Base-by-base conservation (phyloP, 2,888 invertebrate species). In the Chaitophorus viminalis region DNA sequence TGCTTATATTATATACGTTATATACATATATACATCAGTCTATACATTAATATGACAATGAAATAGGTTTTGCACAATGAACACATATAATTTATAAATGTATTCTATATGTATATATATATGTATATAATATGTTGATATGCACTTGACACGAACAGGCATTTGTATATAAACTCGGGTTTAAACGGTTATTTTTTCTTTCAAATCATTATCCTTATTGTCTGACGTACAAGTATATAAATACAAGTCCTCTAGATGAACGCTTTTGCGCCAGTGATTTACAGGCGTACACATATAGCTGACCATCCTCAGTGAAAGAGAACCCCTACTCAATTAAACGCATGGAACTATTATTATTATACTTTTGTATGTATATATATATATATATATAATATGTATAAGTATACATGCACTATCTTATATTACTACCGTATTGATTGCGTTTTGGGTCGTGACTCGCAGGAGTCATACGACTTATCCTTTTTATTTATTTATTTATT, bases 401-500 rank as follows among this genome's bases (percentile, higher is more conserved):
- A 5, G 46, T 46, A 46, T 14, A 46, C 65, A 65, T 29, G 25
- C 70, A 70, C 31, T 68, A 8, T 25, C 25, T 25, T n/a, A 21
- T 54, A 33, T 8, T 6, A 52, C 72, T 29, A 74, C 11, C 70
- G 29, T 54, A 70, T 85, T n/a, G 54, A 78, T 54, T 33, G 68
- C 77, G n/a, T 82, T 76, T 77, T 25, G 68, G 33, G 52, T 85
- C 85, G 85, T 77, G 77, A 85, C 85, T 85, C n/a, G 52, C 70
- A 52, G 77, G 77, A 77, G 68, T 77, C 39, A 17, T 31, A 31
- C n/a, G 46, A 39, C 54, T 39, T 52, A 52, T 33, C 14, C 11
- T 60, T 9, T 33, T 78, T 78, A 60, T 68, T 77, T 29, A 31
- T 68, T 77, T 29, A 31, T 77, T 77, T 77, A 18, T 46, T n/a